Evolutionary conservation across 2,113 vertebrate genomes (phyloP).

Genomic region (Phrynocephalus versicolor): DNA sequence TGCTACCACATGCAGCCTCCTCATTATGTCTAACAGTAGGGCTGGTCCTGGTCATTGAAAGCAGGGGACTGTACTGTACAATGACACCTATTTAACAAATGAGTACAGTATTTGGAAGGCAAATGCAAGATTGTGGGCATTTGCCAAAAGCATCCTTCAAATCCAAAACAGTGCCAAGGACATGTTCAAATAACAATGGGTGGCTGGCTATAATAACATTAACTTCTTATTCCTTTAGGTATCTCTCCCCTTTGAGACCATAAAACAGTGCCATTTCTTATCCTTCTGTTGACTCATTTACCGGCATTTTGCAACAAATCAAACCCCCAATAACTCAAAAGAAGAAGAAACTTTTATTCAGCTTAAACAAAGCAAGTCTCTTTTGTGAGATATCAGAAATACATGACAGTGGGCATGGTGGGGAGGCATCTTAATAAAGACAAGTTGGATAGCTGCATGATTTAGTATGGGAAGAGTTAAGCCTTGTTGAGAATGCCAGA

Average conservation of each 20-base stretch:
- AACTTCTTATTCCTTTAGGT: constrained; percentile 35
- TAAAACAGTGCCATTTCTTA: constrained; percentile 54
- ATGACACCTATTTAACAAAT: neutral
- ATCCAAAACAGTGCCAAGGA: constrained; percentile 53
- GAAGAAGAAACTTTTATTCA: neutral
- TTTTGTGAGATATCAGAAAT: constrained; percentile 57
- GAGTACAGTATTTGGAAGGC: constrained; percentile 52
- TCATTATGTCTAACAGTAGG: too few species aligned
- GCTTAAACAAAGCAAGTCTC: constrained; percentile 66
- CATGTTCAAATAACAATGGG: constrained; percentile 66
- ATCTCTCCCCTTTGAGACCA: constrained; percentile 56
- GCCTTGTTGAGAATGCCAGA: constrained; percentile 61
- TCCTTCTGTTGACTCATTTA: constrained; percentile 24
- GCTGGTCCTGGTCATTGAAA: neutral
- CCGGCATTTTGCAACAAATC: constrained; percentile 64
- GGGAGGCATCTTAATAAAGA: constrained; percentile 42
- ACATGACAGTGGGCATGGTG: too few species aligned
- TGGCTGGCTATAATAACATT: constrained; percentile 45
- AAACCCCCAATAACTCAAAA: constrained; percentile 16
- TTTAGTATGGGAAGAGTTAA: constrained; percentile 64
- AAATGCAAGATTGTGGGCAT: constrained; percentile 55
- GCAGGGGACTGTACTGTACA: neutral
- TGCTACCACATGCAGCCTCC: too few species aligned
- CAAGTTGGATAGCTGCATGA: constrained; percentile 27
- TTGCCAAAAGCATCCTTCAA: constrained; percentile 66